Evolutionary conservation across 2,888 invertebrate species (phyloP).

Genomic region (Caenorhabditis macrosperma): DNA sequence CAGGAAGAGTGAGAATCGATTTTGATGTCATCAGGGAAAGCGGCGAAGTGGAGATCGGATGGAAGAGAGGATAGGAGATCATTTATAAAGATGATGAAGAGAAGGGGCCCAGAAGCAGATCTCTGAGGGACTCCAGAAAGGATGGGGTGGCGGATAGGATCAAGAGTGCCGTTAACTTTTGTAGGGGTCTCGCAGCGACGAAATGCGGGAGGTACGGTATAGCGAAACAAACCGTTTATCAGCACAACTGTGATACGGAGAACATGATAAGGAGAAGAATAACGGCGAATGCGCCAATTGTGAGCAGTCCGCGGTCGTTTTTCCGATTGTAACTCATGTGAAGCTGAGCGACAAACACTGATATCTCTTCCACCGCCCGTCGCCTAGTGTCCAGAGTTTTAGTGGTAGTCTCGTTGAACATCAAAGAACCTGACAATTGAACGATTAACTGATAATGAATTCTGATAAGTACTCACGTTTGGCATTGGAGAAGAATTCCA

Average conservation of each 20-base stretch:
- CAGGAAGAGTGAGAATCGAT: too few relatives aligned
- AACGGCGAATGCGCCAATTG: neutral
- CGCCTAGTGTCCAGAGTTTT: neutral
- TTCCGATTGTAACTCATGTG: neutral
- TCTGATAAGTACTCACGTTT: neutral
- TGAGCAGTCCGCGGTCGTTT: neutral
- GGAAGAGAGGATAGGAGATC: too few relatives aligned
- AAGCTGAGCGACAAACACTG: neutral
- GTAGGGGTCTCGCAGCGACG: constrained; percentile 6
- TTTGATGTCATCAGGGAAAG: too few relatives aligned
- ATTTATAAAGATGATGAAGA: too few relatives aligned
- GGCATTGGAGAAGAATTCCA: neutral
- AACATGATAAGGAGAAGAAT: neutral
- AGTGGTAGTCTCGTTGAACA: neutral
- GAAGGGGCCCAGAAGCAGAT: too few relatives aligned
- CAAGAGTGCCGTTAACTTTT: too few relatives aligned
- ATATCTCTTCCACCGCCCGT: neutral
- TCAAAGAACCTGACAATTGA: neutral
- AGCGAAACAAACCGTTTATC: neutral
- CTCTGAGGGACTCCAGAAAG: too few relatives aligned
- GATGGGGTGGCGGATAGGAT: too few relatives aligned
- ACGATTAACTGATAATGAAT: neutral
- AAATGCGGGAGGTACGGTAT: neutral
- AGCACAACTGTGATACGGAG: neutral
- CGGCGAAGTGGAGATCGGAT: too few relatives aligned